Conservation (phyloP, 1,140 invertebrate genomes). For the Druon quercuslanigerum region DNA sequence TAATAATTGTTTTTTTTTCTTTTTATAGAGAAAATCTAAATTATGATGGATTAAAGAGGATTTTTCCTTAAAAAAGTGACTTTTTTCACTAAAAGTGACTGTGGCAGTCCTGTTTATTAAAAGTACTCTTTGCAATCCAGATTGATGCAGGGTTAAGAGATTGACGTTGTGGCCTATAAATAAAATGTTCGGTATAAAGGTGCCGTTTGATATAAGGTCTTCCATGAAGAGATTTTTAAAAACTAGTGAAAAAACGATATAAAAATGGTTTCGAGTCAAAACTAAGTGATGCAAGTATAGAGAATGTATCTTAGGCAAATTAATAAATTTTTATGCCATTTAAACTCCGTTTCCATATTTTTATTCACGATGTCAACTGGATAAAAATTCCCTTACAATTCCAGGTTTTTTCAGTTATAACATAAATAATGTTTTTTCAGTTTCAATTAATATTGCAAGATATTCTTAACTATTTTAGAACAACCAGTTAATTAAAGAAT, state of each 20-base stretch:
- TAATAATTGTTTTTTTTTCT: too few relatives aligned
- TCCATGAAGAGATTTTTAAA: conserved; percentile 49
- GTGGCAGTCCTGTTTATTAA: background rate
- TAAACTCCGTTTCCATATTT: conserved; percentile 33
- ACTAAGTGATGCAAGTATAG: background rate
- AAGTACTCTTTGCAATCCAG: conserved; percentile 1
- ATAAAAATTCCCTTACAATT: too few relatives aligned
- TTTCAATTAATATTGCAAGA: too few relatives aligned
- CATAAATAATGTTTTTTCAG: too few relatives aligned
- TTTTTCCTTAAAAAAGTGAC: too few relatives aligned
- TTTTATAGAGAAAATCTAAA: too few relatives aligned
- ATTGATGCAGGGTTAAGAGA: conserved; percentile 30
- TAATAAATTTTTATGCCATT: conserved; percentile 54
- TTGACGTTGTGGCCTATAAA: conserved; percentile 46
- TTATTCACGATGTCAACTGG: too few relatives aligned
- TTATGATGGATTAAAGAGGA: too few relatives aligned
- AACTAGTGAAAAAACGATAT: conserved; percentile 46
- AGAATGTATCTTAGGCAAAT: conserved; percentile 39
- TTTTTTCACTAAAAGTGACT: too few relatives aligned
- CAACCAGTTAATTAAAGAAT: too few relatives aligned
- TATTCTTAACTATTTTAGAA: too few relatives aligned
- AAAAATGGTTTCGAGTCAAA: conserved; percentile 26
- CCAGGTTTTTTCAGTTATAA: too few relatives aligned
- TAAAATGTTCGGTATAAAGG: conserved; percentile 45
- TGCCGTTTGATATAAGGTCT: conserved; percentile 61